Conservation (phyloP, 2,888 invertebrate genomes). For the Orthosia cruda region DNA sequence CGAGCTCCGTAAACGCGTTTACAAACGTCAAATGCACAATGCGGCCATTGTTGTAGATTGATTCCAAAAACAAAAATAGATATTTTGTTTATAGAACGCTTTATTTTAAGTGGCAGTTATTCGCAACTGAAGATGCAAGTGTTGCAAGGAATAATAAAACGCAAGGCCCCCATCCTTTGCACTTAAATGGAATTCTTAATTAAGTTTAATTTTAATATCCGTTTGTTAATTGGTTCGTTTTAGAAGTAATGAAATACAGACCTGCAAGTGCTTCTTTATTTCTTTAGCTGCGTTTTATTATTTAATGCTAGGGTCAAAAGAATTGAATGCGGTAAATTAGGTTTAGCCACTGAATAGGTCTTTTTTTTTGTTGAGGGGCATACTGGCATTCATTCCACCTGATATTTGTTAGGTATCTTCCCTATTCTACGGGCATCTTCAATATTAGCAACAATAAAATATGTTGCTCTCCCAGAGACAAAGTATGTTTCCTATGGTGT, state of each 20-base stretch:
- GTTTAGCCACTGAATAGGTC: neutral
- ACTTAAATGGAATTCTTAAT: slow-evolving; percentile 57
- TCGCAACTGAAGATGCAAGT: slow-evolving; percentile 59
- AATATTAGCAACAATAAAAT: neutral
- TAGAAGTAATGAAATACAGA: slow-evolving; percentile 54
- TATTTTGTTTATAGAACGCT: slow-evolving; percentile 36
- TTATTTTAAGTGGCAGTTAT: slow-evolving; percentile 64
- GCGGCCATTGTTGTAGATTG: slow-evolving; percentile 58
- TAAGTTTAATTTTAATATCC: slow-evolving; percentile 64
- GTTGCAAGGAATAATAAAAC: slow-evolving; percentile 56
- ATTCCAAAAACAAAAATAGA: slow-evolving; percentile 60
- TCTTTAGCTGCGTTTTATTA: slow-evolving; percentile 36
- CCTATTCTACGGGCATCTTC: neutral
- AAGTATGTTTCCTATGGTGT: too few species aligned
- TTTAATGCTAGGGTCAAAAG: slow-evolving; percentile 10
- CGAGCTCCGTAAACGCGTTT: slow-evolving; percentile 69
- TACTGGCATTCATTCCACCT: too few species aligned
- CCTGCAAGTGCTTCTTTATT: slow-evolving; percentile 43
- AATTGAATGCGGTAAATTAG: neutral
- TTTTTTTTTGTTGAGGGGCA: neutral
- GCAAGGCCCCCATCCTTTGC: slow-evolving; percentile 45
- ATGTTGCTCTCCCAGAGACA: neutral
- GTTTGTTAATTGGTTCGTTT: slow-evolving; percentile 54
- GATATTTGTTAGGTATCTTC: neutral
- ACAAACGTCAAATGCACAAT: slow-evolving; percentile 73